Conservation (phyloP, 2,113 vertebrate genomes). For the Ochotona princeps region DNA sequence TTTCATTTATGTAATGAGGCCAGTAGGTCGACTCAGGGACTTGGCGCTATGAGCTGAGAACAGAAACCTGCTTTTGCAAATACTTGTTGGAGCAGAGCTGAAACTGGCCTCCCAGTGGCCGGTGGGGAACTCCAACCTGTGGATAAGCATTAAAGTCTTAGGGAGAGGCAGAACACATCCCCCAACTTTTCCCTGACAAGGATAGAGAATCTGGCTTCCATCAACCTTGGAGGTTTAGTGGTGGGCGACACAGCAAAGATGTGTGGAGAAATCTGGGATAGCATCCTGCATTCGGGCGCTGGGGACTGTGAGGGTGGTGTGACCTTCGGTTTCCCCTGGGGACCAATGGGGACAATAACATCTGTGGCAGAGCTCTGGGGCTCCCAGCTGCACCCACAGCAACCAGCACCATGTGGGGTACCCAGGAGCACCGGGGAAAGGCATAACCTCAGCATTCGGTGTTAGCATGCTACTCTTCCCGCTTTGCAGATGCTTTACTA, state of each 20-base stretch:
- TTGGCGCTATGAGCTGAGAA: constrained; percentile 15
- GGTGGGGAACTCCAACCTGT: background rate
- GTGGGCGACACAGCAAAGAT: constrained; percentile 6
- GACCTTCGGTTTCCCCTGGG: background rate
- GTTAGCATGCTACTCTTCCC: background rate
- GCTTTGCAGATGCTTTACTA: background rate
- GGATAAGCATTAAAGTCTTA: background rate
- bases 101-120: background rate
- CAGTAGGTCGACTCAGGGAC: constrained; percentile 34
- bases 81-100: background rate
- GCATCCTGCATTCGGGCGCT: background rate
- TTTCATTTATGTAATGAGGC: constrained; percentile 21
- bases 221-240: constrained; percentile 21
- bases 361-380: background rate
- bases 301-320: background rate
- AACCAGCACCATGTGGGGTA: background rate
- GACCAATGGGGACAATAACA: background rate
- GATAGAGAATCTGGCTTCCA: constrained; percentile 9
- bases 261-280: background rate
- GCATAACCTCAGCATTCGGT: background rate
- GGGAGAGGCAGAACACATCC: background rate
- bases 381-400: background rate
- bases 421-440: background rate
- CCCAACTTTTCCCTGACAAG: background rate
- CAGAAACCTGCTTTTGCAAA: background rate